Evolutionary conservation across 2,888 invertebrate genomes (phyloP).

Genomic region (Seira sanloemensis): DNA sequence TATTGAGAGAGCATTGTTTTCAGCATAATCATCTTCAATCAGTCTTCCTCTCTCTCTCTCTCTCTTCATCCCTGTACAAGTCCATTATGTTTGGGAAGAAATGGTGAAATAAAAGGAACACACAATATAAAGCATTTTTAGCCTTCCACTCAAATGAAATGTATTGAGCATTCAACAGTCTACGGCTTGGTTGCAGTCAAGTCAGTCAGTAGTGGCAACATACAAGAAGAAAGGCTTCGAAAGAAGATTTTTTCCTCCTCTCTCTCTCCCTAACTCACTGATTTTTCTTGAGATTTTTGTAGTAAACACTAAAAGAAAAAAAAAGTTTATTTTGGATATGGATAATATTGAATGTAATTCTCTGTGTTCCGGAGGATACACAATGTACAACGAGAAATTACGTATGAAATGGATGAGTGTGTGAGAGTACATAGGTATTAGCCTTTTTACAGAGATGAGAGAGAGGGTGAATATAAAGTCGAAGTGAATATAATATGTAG

Average conservation of each 20-base stretch:
- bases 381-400: conserved; percentile 3
- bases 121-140: conserved; percentile 17
- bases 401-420: conserved; percentile 5
- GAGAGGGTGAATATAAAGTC: too few relatives aligned
- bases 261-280: background rate
- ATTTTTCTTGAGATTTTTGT: conserved; percentile 5
- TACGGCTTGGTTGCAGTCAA: conserved; percentile 18
- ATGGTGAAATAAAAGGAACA: background rate
- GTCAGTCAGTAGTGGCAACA: conserved; percentile 28
- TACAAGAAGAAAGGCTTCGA: background rate
- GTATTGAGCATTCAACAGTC: background rate
- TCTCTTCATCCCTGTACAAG: background rate
- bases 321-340: conserved; percentile 11
- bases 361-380: conserved; percentile 17
- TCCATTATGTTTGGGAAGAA: background rate
- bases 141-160: background rate
- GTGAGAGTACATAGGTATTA: conserved; percentile 15
- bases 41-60: too few relatives aligned
- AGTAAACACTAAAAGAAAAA: background rate
- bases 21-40: conserved; percentile 14
- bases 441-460: background rate
- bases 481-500: background rate
- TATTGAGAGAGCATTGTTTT: background rate
- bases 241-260: conserved; percentile 1
- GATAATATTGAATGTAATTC: conserved; percentile 19